These are phyloP conservation scores for Labia minor DNA, from an alignment of 2,888 invertebrate genomes.

Conservation along the genomic window DNA sequence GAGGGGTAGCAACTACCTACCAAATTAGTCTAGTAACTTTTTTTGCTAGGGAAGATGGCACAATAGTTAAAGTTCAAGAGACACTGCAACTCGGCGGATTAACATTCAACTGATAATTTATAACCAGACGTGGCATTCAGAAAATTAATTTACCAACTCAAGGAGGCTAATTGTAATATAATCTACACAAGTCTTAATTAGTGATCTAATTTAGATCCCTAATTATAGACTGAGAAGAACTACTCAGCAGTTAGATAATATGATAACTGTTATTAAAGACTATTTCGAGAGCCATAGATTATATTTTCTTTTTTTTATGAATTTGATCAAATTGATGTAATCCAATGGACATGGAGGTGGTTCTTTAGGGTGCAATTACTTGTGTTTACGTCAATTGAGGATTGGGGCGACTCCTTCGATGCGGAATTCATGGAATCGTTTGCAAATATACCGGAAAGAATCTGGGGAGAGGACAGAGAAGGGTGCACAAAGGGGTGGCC, in stretches of 20 bases:
- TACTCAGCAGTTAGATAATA: neutral
- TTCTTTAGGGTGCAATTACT: neutral
- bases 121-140: neutral
- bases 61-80: neutral
- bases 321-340: neutral
- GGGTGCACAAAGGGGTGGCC: neutral
- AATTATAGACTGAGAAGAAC: neutral
- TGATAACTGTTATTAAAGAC: constrained; percentile 4
- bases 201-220: constrained; percentile 3
- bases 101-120: neutral
- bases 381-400: neutral
- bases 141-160: neutral
- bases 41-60: neutral
- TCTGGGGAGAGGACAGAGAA: neutral
- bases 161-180: constrained; percentile 7
- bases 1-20: neutral
- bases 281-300: neutral
- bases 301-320: neutral
- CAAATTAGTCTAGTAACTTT: too few species aligned
- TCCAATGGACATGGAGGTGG: neutral
- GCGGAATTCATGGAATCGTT: neutral
- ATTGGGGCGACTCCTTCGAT: too few species aligned
- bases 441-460: neutral
- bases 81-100: neutral
- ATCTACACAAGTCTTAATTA: constrained; percentile 4